phyloP scores from a whole-genome alignment of 2,888 invertebrate species.

The Tethea ocularis region DNA sequence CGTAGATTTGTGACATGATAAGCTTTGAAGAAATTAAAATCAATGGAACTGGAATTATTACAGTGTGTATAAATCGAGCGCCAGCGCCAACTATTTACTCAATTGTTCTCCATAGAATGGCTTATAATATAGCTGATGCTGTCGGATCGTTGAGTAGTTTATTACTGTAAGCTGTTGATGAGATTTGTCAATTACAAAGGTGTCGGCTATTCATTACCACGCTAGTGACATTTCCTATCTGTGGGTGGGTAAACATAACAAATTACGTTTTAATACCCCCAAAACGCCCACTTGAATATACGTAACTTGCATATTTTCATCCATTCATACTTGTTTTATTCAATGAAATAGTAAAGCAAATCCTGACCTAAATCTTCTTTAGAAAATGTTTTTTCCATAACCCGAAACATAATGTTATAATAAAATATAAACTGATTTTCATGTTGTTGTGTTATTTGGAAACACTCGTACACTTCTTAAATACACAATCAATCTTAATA shows the following conservation, averaged over 20 bases:
- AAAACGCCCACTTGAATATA: background rate
- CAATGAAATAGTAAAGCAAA: background rate
- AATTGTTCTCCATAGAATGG: no score
- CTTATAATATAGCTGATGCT: no score
- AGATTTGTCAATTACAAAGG: background rate
- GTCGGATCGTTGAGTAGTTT: no score
- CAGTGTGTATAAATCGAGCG: no score
- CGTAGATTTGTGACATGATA: no score
- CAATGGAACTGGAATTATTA: no score
- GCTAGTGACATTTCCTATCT: background rate
- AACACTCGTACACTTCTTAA: background rate
- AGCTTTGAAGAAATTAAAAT: no score
- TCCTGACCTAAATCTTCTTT: background rate
- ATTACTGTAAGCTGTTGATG: background rate
- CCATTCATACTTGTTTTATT: background rate
- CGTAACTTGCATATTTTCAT: background rate
- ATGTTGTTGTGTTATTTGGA: background rate
- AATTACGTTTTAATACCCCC: background rate
- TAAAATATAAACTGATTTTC: background rate
- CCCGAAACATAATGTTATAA: no score
- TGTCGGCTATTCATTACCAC: background rate
- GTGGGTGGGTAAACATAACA: background rate
- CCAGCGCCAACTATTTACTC: no score
- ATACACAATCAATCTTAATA: slow-evolving; percentile 4
- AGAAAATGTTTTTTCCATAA: background rate